phyloP scores from a whole-genome alignment of 2,113 vertebrate species.

The Notarius lentiginosus region DNA sequence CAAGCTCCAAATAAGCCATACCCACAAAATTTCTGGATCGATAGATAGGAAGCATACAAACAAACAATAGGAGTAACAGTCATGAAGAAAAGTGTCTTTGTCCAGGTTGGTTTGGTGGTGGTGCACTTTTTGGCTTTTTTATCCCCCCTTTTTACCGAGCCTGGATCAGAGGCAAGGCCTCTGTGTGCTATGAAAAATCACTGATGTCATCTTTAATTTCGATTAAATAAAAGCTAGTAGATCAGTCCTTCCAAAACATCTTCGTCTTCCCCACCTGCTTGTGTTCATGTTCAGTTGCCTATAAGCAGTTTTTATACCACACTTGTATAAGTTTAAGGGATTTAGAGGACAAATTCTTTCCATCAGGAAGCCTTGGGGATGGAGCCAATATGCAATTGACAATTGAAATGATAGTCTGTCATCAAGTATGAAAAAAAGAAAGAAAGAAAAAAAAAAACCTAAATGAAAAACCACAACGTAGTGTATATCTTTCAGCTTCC shows the following conservation, averaged over 20 bases:
- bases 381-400: conserved; percentile 11
- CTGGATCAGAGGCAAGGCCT: neutral
- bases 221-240: neutral
- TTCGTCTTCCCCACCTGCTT: neutral
- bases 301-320: conserved; percentile 26
- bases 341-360: conserved; percentile 40
- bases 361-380: conserved; percentile 35
- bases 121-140: neutral
- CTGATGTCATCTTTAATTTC: neutral
- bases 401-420: conserved; percentile 37
- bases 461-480: neutral
- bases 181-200: neutral
- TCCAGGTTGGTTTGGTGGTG: neutral
- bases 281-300: neutral
- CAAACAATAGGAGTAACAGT: neutral
- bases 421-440: neutral
- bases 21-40: neutral
- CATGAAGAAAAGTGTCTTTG: neutral
- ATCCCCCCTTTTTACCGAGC: neutral
- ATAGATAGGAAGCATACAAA: neutral
- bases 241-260: neutral
- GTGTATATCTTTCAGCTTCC: conserved; percentile 25
- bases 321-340: conserved; percentile 7
- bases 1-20: neutral
- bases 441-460: neutral